Base-by-base conservation (phyloP, 2,797 vertebrate species). In the Paedocypris micromegethes region DNA sequence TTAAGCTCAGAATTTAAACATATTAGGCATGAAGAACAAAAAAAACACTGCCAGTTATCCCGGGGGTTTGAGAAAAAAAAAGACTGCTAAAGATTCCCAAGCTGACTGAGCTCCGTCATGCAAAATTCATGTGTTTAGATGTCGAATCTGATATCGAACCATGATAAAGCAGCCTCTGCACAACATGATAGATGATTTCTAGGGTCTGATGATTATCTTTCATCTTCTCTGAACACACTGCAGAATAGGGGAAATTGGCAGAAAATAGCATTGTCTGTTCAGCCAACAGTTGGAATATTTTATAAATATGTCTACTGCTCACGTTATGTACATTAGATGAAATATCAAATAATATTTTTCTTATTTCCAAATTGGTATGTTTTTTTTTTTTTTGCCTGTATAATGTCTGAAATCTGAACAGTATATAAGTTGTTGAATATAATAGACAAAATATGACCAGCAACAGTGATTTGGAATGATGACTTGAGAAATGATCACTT, bases 91-190 rank as follows among this genome's bases (percentile, higher is more conserved):
- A 9, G 41, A 60, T 67, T 58, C 44, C 7, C 9, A 38, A 61
- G 48, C 38, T 60, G 66, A 46, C 50, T 49, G 70, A 39, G 47
- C 7, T 40, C 48, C 40, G 49, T 53, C 68, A 63, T 74, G 43
- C 56, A 74, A 75, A 73, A 75, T 74, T 77, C 67, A 75, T 64
- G 52, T 44, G 55, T 38, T 43, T 37, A 58, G 72, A 73, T 65
- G 72, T 47, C 59, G 66, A 44, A 63, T 51, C 46, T 64, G 40
- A 51, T 41, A 68, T 58, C 64, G 53, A 9, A 49, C 55, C 9
- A 56, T 73, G 70, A 77, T 72, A 57, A 77, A 73, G 66, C 67
- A 59, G 43, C 49, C 45, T 45, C 50, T 41, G n/a, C 9, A 55
- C 47, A 45, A 47, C 62, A 48, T 48, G 43, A 43, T 23, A 60